Evolutionary conservation across 1,140 invertebrate genomes (phyloP), one percentile per base, ranked within the genome.

Genomic region (Cecropterus lyciades): DNA sequence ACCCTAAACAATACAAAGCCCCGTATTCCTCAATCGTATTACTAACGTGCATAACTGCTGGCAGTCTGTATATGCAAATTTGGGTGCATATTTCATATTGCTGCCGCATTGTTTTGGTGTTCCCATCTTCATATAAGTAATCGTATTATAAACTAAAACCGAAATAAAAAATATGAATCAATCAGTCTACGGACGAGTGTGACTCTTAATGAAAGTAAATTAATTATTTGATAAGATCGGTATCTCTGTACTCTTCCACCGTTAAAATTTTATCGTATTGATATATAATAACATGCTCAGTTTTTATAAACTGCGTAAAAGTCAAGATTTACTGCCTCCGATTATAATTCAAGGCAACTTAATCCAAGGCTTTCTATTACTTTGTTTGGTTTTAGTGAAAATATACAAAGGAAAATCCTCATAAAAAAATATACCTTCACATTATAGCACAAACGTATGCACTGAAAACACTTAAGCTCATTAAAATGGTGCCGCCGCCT

Each of bases 21-120:
- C 15, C 9, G 33, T 37, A 42, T 33, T 56, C 48, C 49, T 56
- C 65, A 71, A 71, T 71, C 60, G 67, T 53, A 67, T 56, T 59
- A 72, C 56, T 62, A 60, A 53, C 53, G 15, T 33, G 46, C 55
- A 63, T 65, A 70, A 62, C 51, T 48, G 56, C 27, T 57, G 55
- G 55, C 17, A 27, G 17, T 27, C 40, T 57, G 33, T 43, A 33
- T 56, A 57, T 57, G 55, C 55, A 43, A 57, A 57, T 37, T 57
- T 40, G 40, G 40, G 55, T 57, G 55, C 40, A 45, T 53, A 53
- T 53, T 53, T 53, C 51, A 53, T 40, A 53, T 53, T 53, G 30
- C 14, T 53, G 51, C 30, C 51, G 51, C 51, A 53, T 53, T 53
- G 27, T 30, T 53, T 37, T 37, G 7, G 10, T 37, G n/a, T n/a